phyloP scores from a whole-genome alignment of 35 echinoderm and acorn worm genomes.

The Strongylocentrotus purpuratus region DNA sequence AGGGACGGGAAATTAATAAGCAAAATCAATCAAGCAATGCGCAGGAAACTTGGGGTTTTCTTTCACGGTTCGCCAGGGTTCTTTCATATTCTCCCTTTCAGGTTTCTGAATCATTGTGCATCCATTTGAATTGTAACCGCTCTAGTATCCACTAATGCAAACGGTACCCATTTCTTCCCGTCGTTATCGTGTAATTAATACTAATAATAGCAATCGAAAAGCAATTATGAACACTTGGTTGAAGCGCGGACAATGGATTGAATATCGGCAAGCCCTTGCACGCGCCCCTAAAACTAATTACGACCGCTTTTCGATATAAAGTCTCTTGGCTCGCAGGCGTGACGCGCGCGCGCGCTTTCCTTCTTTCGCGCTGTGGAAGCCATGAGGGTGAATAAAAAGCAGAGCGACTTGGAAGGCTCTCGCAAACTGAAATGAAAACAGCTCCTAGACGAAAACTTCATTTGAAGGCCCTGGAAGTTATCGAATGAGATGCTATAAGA shows the following conservation, averaged over 20 bases:
- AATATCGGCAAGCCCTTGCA: conserved; percentile 22
- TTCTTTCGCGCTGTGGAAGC: background rate
- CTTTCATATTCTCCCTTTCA: background rate
- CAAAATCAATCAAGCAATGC: conserved; percentile 21
- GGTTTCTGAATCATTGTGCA: background rate
- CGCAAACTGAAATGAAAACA: conserved; percentile 18
- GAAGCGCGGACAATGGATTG: conserved; percentile 39
- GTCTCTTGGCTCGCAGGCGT: background rate
- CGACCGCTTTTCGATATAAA: conserved; percentile 31
- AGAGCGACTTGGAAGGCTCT: background rate
- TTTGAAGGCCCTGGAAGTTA: conserved; percentile 22
- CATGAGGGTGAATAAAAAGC: background rate
- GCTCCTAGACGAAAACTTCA: conserved; percentile 23
- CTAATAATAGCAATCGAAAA: conserved; percentile 55
- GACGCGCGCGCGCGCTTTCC: background rate
- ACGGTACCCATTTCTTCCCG: background rate
- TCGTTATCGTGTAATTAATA: conserved; percentile 55
- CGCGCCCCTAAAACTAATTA: conserved; percentile 51
- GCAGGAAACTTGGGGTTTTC: conserved; percentile 4
- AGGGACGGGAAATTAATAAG: conserved; percentile 28
- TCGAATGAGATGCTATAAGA: conserved; percentile 27
- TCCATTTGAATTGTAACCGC: conserved; percentile 20
- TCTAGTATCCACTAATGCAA: background rate
- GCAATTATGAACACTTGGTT: conserved; percentile 46
- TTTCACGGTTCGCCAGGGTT: background rate